Conservation (phyloP, 1,140 invertebrate genomes). For the Drosophila lowei region DNA sequence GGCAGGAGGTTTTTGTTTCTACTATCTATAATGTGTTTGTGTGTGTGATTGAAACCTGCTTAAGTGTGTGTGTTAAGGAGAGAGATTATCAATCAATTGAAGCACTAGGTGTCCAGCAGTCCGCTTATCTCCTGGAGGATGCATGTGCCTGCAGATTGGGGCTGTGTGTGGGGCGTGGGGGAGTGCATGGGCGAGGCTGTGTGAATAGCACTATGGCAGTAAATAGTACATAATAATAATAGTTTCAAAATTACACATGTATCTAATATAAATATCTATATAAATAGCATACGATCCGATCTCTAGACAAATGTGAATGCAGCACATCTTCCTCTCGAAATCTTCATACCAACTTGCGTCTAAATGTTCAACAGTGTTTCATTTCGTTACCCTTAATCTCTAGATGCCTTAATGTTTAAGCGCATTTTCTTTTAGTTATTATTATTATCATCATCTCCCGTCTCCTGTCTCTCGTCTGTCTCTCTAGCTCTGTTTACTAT, state of each 20-base stretch:
- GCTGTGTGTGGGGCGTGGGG: slow-evolving; percentile 9
- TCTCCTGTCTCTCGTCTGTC: too few species aligned
- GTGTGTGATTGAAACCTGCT: slow-evolving; percentile 50
- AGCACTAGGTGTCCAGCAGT: slow-evolving; percentile 31
- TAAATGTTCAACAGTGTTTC: slow-evolving; percentile 71
- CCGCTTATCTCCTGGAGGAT: slow-evolving; percentile 39
- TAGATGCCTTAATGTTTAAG: slow-evolving; percentile 42
- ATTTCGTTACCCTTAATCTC: slow-evolving; percentile 26
- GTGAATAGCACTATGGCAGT: slow-evolving; percentile 71
- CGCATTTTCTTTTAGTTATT: slow-evolving; percentile 20
- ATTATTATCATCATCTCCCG: slow-evolving; percentile 35
- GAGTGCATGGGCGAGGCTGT: slow-evolving; percentile 18
- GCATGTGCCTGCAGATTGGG: slow-evolving; percentile 16
- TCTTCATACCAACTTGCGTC: slow-evolving; percentile 34
- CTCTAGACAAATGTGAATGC: slow-evolving; percentile 57
- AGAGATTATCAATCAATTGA: slow-evolving; percentile 33
- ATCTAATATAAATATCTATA: slow-evolving; percentile 69
- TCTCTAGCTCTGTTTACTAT: slow-evolving; percentile 28
- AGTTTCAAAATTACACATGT: slow-evolving; percentile 66
- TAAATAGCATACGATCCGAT: slow-evolving; percentile 70
- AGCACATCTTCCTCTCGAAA: slow-evolving; percentile 40
- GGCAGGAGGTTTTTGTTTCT: slow-evolving; percentile 12
- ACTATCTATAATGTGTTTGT: slow-evolving; percentile 5
- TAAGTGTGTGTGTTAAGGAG: slow-evolving; percentile 15
- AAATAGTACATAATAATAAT: slow-evolving; percentile 71